Base-by-base conservation (phyloP, 1,140 invertebrate genomes). In the Wiebesia pumilae region DNA sequence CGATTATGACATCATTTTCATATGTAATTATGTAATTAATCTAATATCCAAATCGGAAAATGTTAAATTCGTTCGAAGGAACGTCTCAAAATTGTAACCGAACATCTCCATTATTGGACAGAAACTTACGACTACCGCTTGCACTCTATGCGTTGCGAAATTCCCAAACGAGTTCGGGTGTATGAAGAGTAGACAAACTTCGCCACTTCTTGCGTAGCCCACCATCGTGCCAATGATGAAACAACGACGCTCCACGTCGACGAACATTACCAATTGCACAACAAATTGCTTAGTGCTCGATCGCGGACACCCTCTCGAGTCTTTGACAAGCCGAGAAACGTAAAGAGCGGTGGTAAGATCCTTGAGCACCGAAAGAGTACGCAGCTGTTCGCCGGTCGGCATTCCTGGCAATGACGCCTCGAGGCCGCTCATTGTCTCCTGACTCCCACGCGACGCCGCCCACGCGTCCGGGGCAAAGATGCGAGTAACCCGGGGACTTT, bases 351-450 rank as follows among this genome's bases (percentile, higher is more conserved):
- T 14, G 2, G 51, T 3, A 30, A 19, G 21, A 30, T 71, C 33
- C 58, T 62, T 62, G 58, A 30, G 67, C 14, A 6, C 43, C 54
- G 33, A 30, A 21, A 14, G 27, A 62, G 58, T 62, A 4, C 24
- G 21, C 24, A 27, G 4, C 24, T 27, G 4, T 27, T 62, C 4
- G 21, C 58, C 58, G 27, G 27, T 62, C 77, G 75, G 58, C 67
- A 86, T 86, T 86, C 80, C 71, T 58, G 27, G 40, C 85, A 86
- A 86, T 82, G 85, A 43, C 85, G 71, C 80, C n/a, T 71, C 43
- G 85, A 86, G 85, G 85, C 35, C 71, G 85, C 40, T 67, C 69
- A 73, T 54, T 83, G 81, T 83, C 43, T 47, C 33, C 27, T n/a
- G 14, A 21, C 75, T 77, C 43, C 43, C 58, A 33, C 58, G n/a